A percentile compares a stretch with the other conserved stretches of the same genome.
phyloP scores from a whole-genome alignment of 1,140 invertebrate species.

The Sweltsa coloradensis region DNA sequence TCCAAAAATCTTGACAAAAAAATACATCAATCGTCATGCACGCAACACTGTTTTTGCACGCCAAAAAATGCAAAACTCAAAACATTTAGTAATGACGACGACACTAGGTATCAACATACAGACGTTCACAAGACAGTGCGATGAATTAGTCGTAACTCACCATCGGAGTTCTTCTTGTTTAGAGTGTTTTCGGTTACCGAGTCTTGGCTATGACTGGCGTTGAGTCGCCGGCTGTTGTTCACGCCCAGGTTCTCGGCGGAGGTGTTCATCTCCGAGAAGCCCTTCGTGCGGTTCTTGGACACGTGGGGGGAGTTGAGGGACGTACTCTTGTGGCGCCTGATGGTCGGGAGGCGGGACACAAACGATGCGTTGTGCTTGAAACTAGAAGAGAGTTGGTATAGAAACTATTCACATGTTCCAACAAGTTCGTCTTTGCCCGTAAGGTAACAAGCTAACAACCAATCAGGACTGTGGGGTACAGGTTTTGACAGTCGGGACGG shows the following conservation, averaged over 20 bases:
- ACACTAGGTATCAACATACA: too few relatives aligned
- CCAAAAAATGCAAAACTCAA: neutral
- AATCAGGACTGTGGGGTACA: too few relatives aligned
- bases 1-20: too few relatives aligned
- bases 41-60: too few relatives aligned
- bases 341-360: slow-evolving; percentile 74
- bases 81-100: neutral
- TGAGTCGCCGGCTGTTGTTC: slow-evolving; percentile 33
- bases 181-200: slow-evolving; percentile 61
- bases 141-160: too few relatives aligned
- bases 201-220: slow-evolving; percentile 63
- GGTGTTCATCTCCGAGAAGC: slow-evolving; percentile 53
- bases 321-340: slow-evolving; percentile 65
- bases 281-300: slow-evolving; percentile 35
- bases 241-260: slow-evolving; percentile 51
- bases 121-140: too few relatives aligned
- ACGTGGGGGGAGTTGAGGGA: slow-evolving; percentile 54
- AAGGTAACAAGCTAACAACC: too few relatives aligned
- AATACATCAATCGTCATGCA: too few relatives aligned
- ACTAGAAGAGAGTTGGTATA: slow-evolving; percentile 54
- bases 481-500: too few relatives aligned
- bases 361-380: slow-evolving; percentile 87
- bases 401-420: too few relatives aligned
- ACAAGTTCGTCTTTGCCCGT: too few relatives aligned
- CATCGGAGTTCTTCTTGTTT: slow-evolving; percentile 69